Conservation (phyloP, 2,797 vertebrate species). For the Mus minutoides region DNA sequence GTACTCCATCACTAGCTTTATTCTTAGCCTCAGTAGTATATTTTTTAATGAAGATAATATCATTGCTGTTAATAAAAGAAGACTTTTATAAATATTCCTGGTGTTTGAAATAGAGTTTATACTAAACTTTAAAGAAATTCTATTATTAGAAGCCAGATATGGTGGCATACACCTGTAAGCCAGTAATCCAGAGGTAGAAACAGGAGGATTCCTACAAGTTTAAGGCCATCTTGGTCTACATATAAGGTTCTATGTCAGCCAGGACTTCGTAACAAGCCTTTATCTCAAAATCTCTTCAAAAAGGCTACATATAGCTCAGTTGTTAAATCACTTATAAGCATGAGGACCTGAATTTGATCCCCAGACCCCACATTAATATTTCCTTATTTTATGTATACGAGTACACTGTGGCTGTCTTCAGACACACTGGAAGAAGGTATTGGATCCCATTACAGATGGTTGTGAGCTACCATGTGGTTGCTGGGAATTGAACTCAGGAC, state of each 20-base stretch:
- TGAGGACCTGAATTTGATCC: background rate
- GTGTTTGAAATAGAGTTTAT: slow-evolving; percentile 73
- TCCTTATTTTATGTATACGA: too few species aligned
- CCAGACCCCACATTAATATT: too few species aligned
- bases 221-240: background rate
- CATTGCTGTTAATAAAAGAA: slow-evolving; percentile 4
- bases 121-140: slow-evolving; percentile 29
- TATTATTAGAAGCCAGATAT: background rate
- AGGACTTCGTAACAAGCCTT: background rate
- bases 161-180: background rate
- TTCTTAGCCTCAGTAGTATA: background rate
- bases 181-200: background rate
- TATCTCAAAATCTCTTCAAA: background rate
- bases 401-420: too few species aligned
- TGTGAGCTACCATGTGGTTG: too few species aligned
- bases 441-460: too few species aligned
- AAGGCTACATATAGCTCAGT: background rate
- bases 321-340: background rate
- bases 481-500: too few species aligned
- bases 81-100: slow-evolving; percentile 68
- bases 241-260: background rate
- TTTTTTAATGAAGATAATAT: background rate
- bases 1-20: background rate
- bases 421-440: too few species aligned
- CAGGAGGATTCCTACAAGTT: background rate